phyloP scores from a whole-genome alignment of 2,797 vertebrate species.

The Netta rufina region DNA sequence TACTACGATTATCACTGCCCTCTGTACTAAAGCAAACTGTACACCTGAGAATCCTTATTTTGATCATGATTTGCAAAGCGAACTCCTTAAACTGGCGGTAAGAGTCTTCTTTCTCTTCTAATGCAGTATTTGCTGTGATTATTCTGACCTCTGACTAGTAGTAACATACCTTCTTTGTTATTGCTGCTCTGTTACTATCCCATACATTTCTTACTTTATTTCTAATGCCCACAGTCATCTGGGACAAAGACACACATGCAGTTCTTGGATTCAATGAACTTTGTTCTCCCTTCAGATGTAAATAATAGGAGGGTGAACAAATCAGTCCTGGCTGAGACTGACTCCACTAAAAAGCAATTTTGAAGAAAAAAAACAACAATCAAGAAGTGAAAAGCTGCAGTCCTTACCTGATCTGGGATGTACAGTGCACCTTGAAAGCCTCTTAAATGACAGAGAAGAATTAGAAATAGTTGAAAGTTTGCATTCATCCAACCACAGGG shows the following conservation, averaged over 20 bases:
- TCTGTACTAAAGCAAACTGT: not conserved
- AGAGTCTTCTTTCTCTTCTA: not conserved
- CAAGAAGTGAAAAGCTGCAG: slow-evolving; percentile 41
- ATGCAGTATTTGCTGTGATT: not conserved
- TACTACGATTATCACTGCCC: not conserved
- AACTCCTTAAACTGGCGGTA: not conserved
- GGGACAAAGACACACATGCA: not conserved
- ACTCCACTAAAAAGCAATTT: not conserved
- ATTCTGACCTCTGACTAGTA: not conserved
- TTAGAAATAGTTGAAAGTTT: slow-evolving; percentile 55
- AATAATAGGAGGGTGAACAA: slow-evolving; percentile 20
- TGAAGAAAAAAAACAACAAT: slow-evolving; percentile 6
- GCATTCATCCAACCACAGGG: slow-evolving; percentile 41
- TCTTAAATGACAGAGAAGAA: slow-evolving; percentile 40
- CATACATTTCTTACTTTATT: not conserved
- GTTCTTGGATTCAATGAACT: slow-evolving; percentile 12
- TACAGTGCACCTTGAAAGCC: slow-evolving; percentile 48
- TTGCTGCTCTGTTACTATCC: not conserved
- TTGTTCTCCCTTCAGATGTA: slow-evolving; percentile 3
- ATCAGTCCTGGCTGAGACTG: not conserved
- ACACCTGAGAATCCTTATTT: not conserved
- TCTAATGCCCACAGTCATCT: not conserved
- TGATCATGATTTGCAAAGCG: not conserved
- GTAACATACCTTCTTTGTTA: not conserved
- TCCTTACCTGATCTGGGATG: slow-evolving; percentile 63